A percentile compares a stretch with the other conserved stretches of the same genome.
phyloP scores from a whole-genome alignment of 2,113 vertebrate genomes.

The Heloderma charlesbogerti region DNA sequence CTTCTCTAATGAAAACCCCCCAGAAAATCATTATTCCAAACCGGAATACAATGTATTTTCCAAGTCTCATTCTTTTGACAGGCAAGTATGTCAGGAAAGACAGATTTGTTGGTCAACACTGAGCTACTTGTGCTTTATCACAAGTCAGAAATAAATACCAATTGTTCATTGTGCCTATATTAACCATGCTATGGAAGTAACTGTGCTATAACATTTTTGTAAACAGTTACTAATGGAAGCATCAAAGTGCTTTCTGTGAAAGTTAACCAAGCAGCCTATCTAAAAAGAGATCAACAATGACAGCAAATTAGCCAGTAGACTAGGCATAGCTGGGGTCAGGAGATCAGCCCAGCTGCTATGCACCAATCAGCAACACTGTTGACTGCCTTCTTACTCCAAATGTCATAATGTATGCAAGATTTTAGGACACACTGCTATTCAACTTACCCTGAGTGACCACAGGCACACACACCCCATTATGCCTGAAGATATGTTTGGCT shows the following conservation, averaged over 20 bases:
- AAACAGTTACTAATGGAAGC: neutral
- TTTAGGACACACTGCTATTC: neutral
- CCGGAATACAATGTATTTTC: neutral
- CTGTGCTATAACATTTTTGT: neutral
- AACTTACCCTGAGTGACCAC: neutral
- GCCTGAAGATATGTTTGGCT: neutral
- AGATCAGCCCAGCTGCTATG: neutral
- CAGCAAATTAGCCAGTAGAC: neutral
- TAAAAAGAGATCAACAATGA: neutral
- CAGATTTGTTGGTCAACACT: neutral
- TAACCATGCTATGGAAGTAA: neutral
- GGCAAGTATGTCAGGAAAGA: neutral
- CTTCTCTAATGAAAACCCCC: neutral
- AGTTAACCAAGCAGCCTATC: neutral
- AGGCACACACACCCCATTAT: neutral
- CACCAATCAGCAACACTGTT: neutral
- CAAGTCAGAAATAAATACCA: neutral
- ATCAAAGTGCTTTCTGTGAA: neutral
- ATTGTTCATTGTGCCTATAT: neutral
- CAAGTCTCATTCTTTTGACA: conserved; percentile 4
- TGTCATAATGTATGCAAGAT: neutral
- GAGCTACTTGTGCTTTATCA: neutral
- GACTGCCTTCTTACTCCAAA: neutral
- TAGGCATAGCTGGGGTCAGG: neutral
- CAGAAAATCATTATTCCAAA: neutral